phyloP scores from a whole-genome alignment of 2,797 vertebrate species.

The Gallinago stenura region DNA sequence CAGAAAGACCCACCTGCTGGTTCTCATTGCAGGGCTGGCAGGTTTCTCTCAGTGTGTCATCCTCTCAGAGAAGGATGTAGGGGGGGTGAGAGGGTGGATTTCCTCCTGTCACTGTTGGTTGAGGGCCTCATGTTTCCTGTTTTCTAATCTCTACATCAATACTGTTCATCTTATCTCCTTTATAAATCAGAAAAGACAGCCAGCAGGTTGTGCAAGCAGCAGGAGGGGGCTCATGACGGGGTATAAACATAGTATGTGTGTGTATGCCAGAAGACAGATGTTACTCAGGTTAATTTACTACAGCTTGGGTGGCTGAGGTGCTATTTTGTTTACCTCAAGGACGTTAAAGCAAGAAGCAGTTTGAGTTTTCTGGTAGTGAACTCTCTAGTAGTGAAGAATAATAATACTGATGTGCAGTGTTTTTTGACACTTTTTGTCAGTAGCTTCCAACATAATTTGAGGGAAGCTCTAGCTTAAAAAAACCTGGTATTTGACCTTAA shows the following conservation, averaged over 20 bases:
- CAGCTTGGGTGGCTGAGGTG: neutral
- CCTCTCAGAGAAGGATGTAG: slow-evolving; percentile 57
- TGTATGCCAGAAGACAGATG: neutral
- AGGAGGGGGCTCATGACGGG: neutral
- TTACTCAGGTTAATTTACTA: neutral
- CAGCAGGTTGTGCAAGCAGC: slow-evolving; percentile 29
- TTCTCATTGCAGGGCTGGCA: neutral
- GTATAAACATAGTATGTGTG: neutral
- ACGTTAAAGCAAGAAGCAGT: neutral
- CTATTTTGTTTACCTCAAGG: neutral
- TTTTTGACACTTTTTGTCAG: neutral
- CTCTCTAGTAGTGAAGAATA: neutral
- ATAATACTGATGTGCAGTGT: neutral
- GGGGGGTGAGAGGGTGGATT: slow-evolving; percentile 44
- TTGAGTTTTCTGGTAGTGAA: neutral
- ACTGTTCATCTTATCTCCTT: slow-evolving; percentile 55
- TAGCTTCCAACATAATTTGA: neutral
- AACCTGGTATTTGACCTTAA: neutral
- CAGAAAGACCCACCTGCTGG: slow-evolving; percentile 34
- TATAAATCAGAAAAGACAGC: slow-evolving; percentile 38
- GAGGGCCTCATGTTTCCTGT: slow-evolving; percentile 76
- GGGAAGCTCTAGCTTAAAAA: neutral
- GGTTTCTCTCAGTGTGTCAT: slow-evolving; percentile 26
- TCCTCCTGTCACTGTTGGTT: slow-evolving; percentile 48
- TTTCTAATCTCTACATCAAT: slow-evolving; percentile 72